phyloP scores from a whole-genome alignment of 1,140 invertebrate genomes.

The Dreissena polymorpha region DNA sequence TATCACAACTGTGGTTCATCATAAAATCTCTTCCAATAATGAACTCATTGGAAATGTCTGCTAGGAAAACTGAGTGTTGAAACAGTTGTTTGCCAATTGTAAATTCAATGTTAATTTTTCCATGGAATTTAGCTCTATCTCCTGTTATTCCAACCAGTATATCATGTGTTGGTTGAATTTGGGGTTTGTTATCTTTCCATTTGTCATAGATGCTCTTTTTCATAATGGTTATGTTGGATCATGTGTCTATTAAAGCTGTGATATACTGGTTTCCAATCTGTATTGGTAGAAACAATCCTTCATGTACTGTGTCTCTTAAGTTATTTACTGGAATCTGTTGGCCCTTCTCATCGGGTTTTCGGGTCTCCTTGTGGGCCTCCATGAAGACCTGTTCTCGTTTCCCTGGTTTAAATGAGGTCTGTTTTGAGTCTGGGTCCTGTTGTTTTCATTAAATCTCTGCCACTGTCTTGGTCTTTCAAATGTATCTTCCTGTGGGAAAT shows the following conservation, averaged over 20 bases:
- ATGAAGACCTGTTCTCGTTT: slow-evolving; percentile 12
- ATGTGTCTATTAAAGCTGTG: slow-evolving; percentile 12
- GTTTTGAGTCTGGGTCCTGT: too few species aligned
- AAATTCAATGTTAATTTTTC: slow-evolving; percentile 9
- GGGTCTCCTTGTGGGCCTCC: slow-evolving; percentile 29
- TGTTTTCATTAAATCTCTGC: too few species aligned
- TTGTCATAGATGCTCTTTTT: slow-evolving; percentile 3
- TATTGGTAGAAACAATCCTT: too few species aligned
- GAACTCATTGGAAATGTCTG: slow-evolving; percentile 12
- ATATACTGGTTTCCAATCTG: background rate
- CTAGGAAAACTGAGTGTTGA: slow-evolving; percentile 7
- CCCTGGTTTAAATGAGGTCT: too few species aligned
- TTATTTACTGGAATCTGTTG: too few species aligned
- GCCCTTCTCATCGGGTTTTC: background rate
- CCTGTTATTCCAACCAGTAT: slow-evolving; percentile 12
- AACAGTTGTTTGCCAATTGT: slow-evolving; percentile 10
- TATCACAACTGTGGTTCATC: slow-evolving; percentile 5
- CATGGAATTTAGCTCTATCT: background rate
- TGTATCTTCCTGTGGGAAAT: too few species aligned
- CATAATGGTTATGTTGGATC: slow-evolving; percentile 20
- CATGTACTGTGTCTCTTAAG: too few species aligned
- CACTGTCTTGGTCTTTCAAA: too few species aligned
- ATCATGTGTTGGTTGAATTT: slow-evolving; percentile 10
- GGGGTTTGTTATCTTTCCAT: slow-evolving; percentile 5
- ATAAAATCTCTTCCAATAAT: slow-evolving; percentile 25